Base-by-base conservation (phyloP, 2,797 vertebrate genomes). In the Coregonus ussuriensis region DNA sequence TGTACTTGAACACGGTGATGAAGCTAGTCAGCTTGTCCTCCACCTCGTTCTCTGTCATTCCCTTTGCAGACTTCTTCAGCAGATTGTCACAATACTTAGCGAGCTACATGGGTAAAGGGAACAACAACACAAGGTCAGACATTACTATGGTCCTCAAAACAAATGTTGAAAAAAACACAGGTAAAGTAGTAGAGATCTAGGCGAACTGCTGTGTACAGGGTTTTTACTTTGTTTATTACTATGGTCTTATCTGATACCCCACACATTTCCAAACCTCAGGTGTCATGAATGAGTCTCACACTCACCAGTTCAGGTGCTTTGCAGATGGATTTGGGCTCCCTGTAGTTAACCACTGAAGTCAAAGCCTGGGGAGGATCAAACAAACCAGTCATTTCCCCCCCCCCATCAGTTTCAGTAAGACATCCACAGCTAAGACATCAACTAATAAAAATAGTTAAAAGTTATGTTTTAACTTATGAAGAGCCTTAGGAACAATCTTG, bases 61-160 rank as follows among this genome's bases (percentile, higher is more conserved):
- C 98, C 93, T 99, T 99, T 14, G 98, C 98, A 68, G 98, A 99
- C 84, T 99, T 99, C 93, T 99, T 99, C 83, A 99, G 93, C 88
- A 99, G 95, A 93, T 98, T 99, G 95, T 99, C 98, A 93, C 98
- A 99, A 94, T 99, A 99, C 92, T 99, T 99, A 76, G 98, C 98
- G 91, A 99, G 96, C 98, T 99, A 85, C 78, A 94, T 52, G 66
- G 51, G 82, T 41, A 86, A 68, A 29, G 65, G 63, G 25, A 16
- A 13, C 33, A 63, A 73, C 11, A 47, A n/a, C 9, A 71, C 21
- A 16, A 11, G 1, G 29, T 11, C 35, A 21, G 18, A 71, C 41
- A 9, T 7, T 14, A 52, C 21, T 1, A 9, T 25, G 59, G 59
- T 63, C 25, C 41, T 47, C 41, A 47, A 47, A 47, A 47, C 41